phyloP scores from a whole-genome alignment of 2,888 invertebrate species.

The Bruchidius siliquastri region DNA sequence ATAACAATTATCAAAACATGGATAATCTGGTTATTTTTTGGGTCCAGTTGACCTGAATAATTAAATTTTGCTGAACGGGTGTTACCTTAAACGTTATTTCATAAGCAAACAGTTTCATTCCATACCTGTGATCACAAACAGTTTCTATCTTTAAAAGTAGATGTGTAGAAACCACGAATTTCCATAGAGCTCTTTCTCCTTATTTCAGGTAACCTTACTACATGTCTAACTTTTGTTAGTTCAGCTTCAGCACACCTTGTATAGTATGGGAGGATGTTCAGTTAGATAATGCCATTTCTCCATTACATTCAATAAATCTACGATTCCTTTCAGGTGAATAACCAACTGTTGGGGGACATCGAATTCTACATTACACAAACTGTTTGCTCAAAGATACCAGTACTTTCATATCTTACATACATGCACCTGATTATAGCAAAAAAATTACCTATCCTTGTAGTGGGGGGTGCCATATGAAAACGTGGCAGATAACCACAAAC shows the following conservation, averaged over 20 bases:
- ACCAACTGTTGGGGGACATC: not conserved
- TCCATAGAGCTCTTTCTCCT: not conserved
- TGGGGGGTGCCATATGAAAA: not conserved
- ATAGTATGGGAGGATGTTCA: not conserved
- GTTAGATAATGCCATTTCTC: not conserved
- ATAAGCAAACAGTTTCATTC: too few species aligned
- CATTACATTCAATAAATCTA: not conserved
- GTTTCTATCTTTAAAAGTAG: too few species aligned
- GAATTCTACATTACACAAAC: not conserved
- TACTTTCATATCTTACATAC: not conserved
- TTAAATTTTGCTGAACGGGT: too few species aligned
- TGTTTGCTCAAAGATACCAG: not conserved
- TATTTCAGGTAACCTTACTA: not conserved
- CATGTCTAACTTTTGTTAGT: not conserved
- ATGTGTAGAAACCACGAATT: too few species aligned
- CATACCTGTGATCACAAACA: too few species aligned
- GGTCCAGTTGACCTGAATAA: too few species aligned
- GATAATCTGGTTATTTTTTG: too few species aligned
- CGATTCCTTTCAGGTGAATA: not conserved
- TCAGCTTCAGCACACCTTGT: not conserved
- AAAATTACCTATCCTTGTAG: not conserved
- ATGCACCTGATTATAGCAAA: not conserved
- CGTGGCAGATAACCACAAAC: not conserved
- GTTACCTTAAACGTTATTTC: too few species aligned
- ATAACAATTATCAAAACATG: too few species aligned